A percentile compares a stretch with the other conserved stretches of the same genome.
phyloP scores from a whole-genome alignment of 1,140 invertebrate species.

The Drosophila obscura region DNA sequence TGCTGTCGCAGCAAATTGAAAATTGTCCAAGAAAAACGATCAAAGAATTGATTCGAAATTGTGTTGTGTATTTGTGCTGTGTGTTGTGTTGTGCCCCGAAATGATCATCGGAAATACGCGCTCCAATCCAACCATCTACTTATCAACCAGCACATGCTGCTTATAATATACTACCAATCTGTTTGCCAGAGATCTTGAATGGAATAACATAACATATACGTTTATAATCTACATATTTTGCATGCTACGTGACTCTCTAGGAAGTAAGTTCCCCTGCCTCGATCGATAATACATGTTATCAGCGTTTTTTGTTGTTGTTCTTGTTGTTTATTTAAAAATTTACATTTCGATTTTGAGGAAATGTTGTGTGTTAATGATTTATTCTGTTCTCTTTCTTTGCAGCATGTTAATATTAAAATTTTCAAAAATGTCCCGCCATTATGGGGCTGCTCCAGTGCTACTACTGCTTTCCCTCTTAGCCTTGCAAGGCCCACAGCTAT shows the following conservation, averaged over 20 bases:
- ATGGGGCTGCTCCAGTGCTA: conserved; percentile 43
- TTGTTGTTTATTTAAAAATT: conserved; percentile 16
- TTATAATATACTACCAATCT: conserved; percentile 36
- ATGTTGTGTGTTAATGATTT: conserved; percentile 2
- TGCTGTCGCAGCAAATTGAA: conserved; percentile 2
- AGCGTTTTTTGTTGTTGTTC: conserved; percentile 11
- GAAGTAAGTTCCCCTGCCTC: conserved; percentile 55
- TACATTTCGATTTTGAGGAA: conserved; percentile 22
- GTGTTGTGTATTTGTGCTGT: conserved; percentile 16
- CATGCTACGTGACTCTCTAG: conserved; percentile 62
- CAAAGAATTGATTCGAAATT: conserved; percentile 13
- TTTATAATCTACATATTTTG: conserved; percentile 42
- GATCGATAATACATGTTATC: conserved; percentile 13
- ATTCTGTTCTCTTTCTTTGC: conserved; percentile 25
- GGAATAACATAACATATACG: conserved; percentile 46
- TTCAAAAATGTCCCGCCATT: conserved; percentile 61
- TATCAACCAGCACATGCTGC: conserved; percentile 39
- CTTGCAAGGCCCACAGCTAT: conserved; percentile 29
- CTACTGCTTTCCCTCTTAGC: conserved; percentile 46
- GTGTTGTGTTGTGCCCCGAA: conserved; percentile 18
- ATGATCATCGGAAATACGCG: conserved; percentile 28
- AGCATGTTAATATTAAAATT: conserved; percentile 78
- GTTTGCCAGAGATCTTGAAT: conserved; percentile 45
- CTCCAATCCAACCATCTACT: conserved; percentile 11
- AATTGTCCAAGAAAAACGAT: conserved; percentile 8